Conservation (phyloP, 2,113 vertebrate species). For the Peromyscus leucopus region DNA sequence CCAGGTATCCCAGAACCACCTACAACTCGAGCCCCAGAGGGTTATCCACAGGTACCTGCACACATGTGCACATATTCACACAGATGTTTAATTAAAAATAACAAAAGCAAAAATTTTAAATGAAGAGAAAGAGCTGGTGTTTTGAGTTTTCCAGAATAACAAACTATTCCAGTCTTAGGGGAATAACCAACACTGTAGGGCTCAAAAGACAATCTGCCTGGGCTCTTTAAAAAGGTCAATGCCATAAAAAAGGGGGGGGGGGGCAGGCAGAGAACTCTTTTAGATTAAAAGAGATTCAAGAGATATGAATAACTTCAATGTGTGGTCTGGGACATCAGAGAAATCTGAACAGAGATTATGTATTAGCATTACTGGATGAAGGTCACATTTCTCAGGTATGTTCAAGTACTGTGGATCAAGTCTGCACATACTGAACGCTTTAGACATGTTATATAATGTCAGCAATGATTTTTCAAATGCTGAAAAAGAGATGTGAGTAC, state of each 20-base stretch:
- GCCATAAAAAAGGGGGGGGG: neutral
- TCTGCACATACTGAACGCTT: neutral
- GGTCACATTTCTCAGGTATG: neutral
- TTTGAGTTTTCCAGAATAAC: neutral
- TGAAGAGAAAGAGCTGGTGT: neutral
- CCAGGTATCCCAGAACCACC: neutral
- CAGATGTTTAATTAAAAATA: neutral
- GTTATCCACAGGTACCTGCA: too few species aligned
- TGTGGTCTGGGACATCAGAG: neutral
- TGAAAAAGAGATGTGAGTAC: neutral
- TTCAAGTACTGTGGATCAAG: neutral
- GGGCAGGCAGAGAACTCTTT: neutral
- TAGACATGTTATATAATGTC: neutral
- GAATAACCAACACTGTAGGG: neutral
- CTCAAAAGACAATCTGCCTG: neutral
- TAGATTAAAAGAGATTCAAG: conserved; percentile 4
- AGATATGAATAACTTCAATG: neutral
- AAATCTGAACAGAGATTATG: neutral
- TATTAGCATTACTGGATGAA: neutral
- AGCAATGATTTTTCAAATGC: neutral
- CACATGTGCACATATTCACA: neutral
- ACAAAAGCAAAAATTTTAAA: neutral
- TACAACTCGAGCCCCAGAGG: neutral
- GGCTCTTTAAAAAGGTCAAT: neutral
- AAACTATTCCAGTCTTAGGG: neutral